Conservation (phyloP, 2,113 vertebrate genomes). For the Hiodon tergisus region DNA sequence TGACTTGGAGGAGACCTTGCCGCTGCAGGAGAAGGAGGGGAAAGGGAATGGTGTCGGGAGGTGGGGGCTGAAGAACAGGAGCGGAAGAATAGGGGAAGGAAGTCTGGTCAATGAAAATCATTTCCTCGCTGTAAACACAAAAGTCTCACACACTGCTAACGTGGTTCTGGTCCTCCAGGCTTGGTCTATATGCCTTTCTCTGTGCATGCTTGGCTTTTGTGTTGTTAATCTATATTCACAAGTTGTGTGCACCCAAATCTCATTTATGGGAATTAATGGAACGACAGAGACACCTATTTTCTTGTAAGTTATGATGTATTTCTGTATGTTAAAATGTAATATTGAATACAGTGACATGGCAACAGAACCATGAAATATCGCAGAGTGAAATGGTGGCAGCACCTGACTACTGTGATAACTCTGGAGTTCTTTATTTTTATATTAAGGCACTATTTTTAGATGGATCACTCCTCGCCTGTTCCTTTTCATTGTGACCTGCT, state of each 20-base stretch:
- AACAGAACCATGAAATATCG: too few relatives aligned
- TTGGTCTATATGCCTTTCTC: not conserved
- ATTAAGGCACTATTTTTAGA: too few relatives aligned
- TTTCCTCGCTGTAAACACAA: conserved; percentile 18
- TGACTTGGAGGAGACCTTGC: not conserved
- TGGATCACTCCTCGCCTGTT: too few relatives aligned
- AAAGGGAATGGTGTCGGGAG: conserved; percentile 26
- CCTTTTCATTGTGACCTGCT: not conserved
- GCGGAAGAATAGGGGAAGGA: conserved; percentile 17
- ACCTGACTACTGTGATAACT: too few relatives aligned
- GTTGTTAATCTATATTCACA: not conserved
- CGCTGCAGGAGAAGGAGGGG: conserved; percentile 10
- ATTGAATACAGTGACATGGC: too few relatives aligned
- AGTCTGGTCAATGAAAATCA: conserved; percentile 32
- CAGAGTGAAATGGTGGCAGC: too few relatives aligned
- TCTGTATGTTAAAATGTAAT: too few relatives aligned
- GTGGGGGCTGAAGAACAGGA: conserved; percentile 27
- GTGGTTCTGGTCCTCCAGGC: not conserved
- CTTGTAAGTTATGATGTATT: too few relatives aligned
- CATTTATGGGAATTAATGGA: too few relatives aligned
- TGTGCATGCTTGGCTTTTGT: not conserved
- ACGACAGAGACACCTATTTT: too few relatives aligned
- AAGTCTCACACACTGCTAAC: not conserved
- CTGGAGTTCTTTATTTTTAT: too few relatives aligned
- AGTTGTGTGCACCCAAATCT: too few relatives aligned